A percentile compares a stretch with the other conserved stretches of the same genome.
These are phyloP conservation scores for Aporophyla lueneburgensis DNA, from an alignment of 2,888 invertebrate species.

Conservation along the genomic window DNA sequence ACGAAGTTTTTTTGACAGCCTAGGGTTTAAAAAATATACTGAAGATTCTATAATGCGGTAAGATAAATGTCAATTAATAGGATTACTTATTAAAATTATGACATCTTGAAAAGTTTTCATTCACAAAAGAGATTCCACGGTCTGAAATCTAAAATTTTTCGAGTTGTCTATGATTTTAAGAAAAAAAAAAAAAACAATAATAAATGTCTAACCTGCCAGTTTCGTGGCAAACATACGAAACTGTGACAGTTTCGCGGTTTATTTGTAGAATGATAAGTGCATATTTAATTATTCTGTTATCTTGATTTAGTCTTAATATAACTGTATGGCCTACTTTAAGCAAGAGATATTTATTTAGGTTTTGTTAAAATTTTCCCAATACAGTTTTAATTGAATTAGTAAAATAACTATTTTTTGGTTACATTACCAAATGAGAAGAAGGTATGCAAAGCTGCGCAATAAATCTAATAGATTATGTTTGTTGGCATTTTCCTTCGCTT, in stretches of 20 bases:
- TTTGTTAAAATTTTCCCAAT: conserved; percentile 23
- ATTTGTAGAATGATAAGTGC: conserved; percentile 65
- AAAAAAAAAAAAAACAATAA: conserved; percentile 19
- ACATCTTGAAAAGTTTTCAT: neutral
- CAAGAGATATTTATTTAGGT: conserved; percentile 33
- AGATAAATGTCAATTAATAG: neutral
- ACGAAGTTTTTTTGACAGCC: conserved; percentile 9
- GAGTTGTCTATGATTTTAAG: neutral
- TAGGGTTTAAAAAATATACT: neutral
- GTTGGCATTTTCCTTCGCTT: conserved; percentile 19
- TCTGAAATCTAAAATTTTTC: neutral
- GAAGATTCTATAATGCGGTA: neutral
- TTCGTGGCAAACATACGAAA: conserved; percentile 23
- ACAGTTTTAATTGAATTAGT: conserved; percentile 7
- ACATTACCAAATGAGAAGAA: neutral
- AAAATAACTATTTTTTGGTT: neutral
- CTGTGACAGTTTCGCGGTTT: conserved; percentile 55
- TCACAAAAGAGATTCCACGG: neutral
- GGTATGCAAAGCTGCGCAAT: neutral
- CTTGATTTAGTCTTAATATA: conserved; percentile 59
- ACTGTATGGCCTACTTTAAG: conserved; percentile 58
- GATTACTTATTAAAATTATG: neutral
- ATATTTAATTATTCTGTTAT: conserved; percentile 60
- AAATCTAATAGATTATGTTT: conserved; percentile 9
- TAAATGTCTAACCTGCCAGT: conserved; percentile 22